Percentiles rank a stretch among this genome's conserved stretches.
phyloP scores from a whole-genome alignment of 1,140 invertebrate species.

The Caenorhabditis tropicalis region DNA sequence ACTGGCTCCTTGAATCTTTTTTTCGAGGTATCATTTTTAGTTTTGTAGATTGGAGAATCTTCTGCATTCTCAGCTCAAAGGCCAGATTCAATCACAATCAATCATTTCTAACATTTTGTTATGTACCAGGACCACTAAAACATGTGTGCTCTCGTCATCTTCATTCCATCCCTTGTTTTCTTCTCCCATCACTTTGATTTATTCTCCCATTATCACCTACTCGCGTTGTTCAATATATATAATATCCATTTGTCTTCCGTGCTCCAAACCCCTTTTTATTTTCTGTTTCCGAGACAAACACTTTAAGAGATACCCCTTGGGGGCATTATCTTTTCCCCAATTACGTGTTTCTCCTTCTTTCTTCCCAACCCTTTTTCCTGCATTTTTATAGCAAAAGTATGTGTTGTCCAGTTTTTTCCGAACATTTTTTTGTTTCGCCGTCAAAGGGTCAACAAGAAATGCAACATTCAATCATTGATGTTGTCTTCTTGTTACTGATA shows the following conservation, averaged over 20 bases:
- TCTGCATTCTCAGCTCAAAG: background rate
- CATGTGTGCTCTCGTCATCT: background rate
- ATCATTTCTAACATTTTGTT: conserved; percentile 8
- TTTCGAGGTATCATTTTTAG: background rate
- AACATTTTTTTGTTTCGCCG: background rate
- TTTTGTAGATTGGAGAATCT: background rate
- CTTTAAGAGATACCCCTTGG: conserved; percentile 5
- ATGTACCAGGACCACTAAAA: background rate
- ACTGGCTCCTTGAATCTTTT: background rate
- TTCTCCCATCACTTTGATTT: background rate
- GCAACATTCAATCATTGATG: background rate
- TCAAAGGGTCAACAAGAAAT: background rate
- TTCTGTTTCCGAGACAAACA: background rate
- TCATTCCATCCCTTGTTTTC: background rate
- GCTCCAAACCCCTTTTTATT: background rate
- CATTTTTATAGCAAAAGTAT: background rate
- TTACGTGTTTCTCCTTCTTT: background rate
- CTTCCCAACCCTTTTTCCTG: background rate
- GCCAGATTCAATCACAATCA: background rate
- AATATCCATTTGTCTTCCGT: background rate
- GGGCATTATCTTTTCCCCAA: conserved; percentile 8
- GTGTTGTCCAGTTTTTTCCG: background rate
- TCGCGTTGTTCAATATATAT: background rate
- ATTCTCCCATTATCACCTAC: background rate
- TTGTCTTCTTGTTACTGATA: background rate